Evolutionary conservation across 2,113 vertebrate species (phyloP).

Genomic region (Tonatia bakeri): DNA sequence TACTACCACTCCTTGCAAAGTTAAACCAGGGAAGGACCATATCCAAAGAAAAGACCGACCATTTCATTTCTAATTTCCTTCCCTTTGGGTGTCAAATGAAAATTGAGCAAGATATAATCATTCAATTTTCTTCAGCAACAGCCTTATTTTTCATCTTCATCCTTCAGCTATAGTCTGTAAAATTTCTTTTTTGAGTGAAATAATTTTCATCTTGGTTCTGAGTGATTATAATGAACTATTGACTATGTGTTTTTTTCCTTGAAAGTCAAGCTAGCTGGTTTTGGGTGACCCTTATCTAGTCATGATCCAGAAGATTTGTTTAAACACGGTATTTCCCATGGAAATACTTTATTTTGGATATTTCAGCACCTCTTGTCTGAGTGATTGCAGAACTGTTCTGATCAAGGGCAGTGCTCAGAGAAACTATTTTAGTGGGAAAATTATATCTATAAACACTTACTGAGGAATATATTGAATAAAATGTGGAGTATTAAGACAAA

Average conservation of each 20-base stretch:
- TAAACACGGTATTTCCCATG: background rate
- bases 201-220: background rate
- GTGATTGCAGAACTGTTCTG: slow-evolving; percentile 29
- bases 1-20: background rate
- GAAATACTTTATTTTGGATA: background rate
- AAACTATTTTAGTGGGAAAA: slow-evolving; percentile 31
- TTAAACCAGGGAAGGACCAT: background rate
- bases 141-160: background rate
- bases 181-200: background rate
- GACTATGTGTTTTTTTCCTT: background rate
- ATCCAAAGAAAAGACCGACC: background rate
- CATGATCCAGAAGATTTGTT: slow-evolving; percentile 12
- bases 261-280: background rate
- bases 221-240: background rate
- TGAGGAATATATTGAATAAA: background rate
- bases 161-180: background rate
- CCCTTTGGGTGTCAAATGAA: background rate
- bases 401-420: background rate
- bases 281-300: slow-evolving; percentile 24
- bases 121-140: background rate
- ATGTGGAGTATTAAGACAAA: slow-evolving; percentile 13
- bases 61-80: slow-evolving; percentile 22
- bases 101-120: background rate
- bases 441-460: slow-evolving; percentile 47
- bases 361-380: slow-evolving; percentile 16